Evolutionary conservation across 2,797 vertebrate species (phyloP).

Genomic region (Lates japonicus): DNA sequence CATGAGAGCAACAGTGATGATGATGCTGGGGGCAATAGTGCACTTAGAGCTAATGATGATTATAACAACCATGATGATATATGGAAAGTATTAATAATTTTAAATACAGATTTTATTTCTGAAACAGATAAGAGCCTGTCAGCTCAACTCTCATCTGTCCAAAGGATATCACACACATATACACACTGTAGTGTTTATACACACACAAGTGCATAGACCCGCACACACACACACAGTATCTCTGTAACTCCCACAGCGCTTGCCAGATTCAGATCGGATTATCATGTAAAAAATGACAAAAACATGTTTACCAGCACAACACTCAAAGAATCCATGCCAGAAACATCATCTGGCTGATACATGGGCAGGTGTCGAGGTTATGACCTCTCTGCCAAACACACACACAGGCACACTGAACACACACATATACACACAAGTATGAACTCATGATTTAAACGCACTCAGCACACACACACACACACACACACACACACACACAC

Average conservation of each 20-base stretch:
- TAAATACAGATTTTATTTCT: slow-evolving; percentile 75
- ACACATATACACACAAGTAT: slow-evolving; percentile 12
- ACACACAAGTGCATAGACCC: background rate
- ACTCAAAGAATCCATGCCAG: slow-evolving; percentile 78
- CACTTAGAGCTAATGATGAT: slow-evolving; percentile 20
- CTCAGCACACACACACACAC: background rate
- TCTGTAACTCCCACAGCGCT: slow-evolving; percentile 57
- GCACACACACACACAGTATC: slow-evolving; percentile 51
- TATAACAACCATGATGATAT: slow-evolving; percentile 39
- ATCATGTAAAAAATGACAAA: slow-evolving; percentile 84
- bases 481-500: background rate
- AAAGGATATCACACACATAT: slow-evolving; percentile 43
- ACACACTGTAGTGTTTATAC: slow-evolving; percentile 36
- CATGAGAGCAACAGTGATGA: background rate
- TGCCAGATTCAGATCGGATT: slow-evolving; percentile 83
- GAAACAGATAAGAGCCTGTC: slow-evolving; percentile 51
- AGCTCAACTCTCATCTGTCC: slow-evolving; percentile 70
- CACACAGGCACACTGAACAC: slow-evolving; percentile 2
- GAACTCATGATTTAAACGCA: background rate
- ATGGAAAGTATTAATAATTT: slow-evolving; percentile 52
- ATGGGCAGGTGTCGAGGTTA: slow-evolving; percentile 81
- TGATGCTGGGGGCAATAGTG: slow-evolving; percentile 4
- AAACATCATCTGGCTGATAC: slow-evolving; percentile 82
- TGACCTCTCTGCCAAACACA: slow-evolving; percentile 60
- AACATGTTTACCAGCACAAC: slow-evolving; percentile 81